Base-by-base conservation (phyloP, 2,888 invertebrate genomes). In the Diadromus collaris region DNA sequence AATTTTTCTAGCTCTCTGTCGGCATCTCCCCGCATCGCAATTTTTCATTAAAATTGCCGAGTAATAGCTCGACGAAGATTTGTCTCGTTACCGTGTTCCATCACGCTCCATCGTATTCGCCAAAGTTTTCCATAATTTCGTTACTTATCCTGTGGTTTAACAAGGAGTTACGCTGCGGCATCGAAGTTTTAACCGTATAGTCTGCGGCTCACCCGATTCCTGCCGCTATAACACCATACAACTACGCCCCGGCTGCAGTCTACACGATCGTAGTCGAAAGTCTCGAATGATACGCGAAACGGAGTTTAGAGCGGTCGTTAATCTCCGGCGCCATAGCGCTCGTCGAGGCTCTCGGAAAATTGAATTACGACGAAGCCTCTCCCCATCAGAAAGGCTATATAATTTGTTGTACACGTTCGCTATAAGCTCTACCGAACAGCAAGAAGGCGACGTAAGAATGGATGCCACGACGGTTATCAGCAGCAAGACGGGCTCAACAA, bases 281-380 rank as follows among this genome's bases (percentile, higher is more conserved):
- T 70, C 78, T 69, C 69, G 67, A 72, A 76, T 79, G 68, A 79
- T 65, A 65, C 72, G 72, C 68, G 63, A 78, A 67, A 48, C 56
- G 76, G 69, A 79, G 78, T 70, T 78, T 72, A 70, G 74, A 56
- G 54, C 51, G 74, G 68, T 78, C 79, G 81, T 80, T 81, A 81
- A 81, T 81, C 82, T 81, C 73, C 70, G 32, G 27, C 51, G 58
- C 60, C 58, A 51, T 58, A 27, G 19, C 60, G 29, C 54, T 65
- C 64, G 75, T 76, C 76, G 60, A 51, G 58, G 61, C 41, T 76
- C 64, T 74, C 72, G 68, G 83, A 78, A 85, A 85, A 86, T 87
- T 85, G 83, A 86, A 85, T 87, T 86, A 85, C 84, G 82, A 78
- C 80, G 71, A 72, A 24, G 48, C 51, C 29, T 46, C 72, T n/a